phyloP scores from a whole-genome alignment of 2,888 invertebrate genomes.

The Carterocephalus palaemon region DNA sequence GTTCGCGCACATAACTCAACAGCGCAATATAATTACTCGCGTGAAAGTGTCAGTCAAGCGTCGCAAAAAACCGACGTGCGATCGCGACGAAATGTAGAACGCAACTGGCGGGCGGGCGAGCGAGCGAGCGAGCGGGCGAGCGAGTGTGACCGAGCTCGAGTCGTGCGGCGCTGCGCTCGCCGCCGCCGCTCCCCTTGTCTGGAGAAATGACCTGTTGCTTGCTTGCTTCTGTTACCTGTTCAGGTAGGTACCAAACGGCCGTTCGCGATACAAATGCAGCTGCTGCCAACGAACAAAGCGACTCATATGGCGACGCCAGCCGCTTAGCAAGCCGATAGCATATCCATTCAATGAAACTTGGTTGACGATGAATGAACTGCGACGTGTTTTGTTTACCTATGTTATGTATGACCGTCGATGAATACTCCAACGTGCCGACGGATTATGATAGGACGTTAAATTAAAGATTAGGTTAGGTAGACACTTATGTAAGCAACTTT shows the following conservation, averaged over 20 bases:
- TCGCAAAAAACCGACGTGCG: conserved; percentile 41
- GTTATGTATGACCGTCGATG: conserved; percentile 36
- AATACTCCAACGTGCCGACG: conserved; percentile 3
- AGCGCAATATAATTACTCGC: conserved; percentile 44
- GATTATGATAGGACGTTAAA: no score
- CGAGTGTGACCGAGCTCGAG: conserved; percentile 23
- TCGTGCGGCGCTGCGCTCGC: no score
- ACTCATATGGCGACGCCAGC: conserved; percentile 54
- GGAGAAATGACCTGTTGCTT: conserved; percentile 76
- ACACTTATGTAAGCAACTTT: no score
- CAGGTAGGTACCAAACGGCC: conserved; percentile 68
- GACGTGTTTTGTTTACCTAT: conserved; percentile 57
- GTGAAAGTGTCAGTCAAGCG: conserved; percentile 46
- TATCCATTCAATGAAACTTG: conserved; percentile 54
- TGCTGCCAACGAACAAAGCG: conserved; percentile 63
- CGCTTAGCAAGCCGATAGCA: conserved; percentile 38
- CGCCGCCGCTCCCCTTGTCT: conserved; percentile 57
- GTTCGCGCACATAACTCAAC: conserved; percentile 69
- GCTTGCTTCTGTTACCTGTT: conserved; percentile 75
- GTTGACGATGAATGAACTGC: conserved; percentile 56
- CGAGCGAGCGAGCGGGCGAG: conserved; percentile 6
- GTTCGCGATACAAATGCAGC: conserved; percentile 62
- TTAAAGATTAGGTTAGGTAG: no score
- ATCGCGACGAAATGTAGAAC: conserved; percentile 40
- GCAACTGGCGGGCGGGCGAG: conserved; percentile 46